A percentile compares a stretch with the other conserved stretches of the same genome.
Evolutionary conservation across 2,888 invertebrate species (phyloP).

Genomic region (Cerastis rubricosa): DNA sequence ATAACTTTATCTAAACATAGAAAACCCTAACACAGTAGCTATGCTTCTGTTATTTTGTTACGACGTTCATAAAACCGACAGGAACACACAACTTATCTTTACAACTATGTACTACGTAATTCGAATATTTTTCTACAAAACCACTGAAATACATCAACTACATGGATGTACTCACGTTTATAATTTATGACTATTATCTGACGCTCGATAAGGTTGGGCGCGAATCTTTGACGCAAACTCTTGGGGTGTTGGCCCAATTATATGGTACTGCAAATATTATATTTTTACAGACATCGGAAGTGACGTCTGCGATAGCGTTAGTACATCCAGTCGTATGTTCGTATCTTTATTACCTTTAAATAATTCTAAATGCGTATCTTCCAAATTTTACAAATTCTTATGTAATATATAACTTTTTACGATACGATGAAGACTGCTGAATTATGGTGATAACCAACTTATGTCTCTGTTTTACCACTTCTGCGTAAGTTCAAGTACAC

Average conservation of each 20-base stretch:
- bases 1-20: conserved; percentile 7
- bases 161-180: neutral
- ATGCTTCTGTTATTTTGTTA: neutral
- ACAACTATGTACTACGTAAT: conserved; percentile 20
- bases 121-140: conserved; percentile 32
- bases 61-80: neutral
- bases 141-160: neutral
- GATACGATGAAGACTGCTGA: neutral
- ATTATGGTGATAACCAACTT: neutral
- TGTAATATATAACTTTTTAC: neutral
- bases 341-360: conserved; percentile 19
- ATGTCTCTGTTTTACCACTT: neutral
- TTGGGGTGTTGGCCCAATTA: conserved; percentile 36
- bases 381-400: neutral
- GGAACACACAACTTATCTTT: conserved; percentile 33
- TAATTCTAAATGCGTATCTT: neutral
- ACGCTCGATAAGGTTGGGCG: conserved; percentile 42
- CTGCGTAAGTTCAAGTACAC: neutral
- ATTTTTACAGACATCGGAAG: conserved; percentile 64
- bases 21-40: conserved; percentile 17
- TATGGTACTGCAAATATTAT: conserved; percentile 54
- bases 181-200: conserved; percentile 53
- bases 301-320: conserved; percentile 45
- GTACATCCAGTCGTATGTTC: conserved; percentile 20
- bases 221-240: conserved; percentile 35